Base-by-base conservation (phyloP, 2,888 invertebrate genomes). In the Watsonalla binaria region DNA sequence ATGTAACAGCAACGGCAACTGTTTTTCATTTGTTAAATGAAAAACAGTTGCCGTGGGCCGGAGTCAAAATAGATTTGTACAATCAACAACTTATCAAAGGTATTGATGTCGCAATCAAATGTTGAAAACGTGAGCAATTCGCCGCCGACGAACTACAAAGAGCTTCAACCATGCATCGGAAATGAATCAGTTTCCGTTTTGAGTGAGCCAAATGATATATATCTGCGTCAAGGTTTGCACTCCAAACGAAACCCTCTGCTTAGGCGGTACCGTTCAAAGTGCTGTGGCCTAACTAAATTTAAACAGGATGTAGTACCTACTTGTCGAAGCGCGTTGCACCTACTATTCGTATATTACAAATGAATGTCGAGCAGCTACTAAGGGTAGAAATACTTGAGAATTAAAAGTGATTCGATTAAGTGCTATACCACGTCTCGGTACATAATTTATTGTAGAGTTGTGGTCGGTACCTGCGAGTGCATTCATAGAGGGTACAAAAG, bases 111-210 rank as follows among this genome's bases (percentile, higher is more conserved):
- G 81, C 84, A 86, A 88, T 89, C 87, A 87, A 86, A 88, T 80
- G 81, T 82, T 86, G 85, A 80, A 86, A 86, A 86, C 85, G 88
- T 85, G 84, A 83, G 87, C 86, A 86, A 84, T 89, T 87, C 82
- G 78, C 80, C 73, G 76, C 78, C 82, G 81, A 81, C 82, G 82
- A 84, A 84, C 84, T 84, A 89, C 90, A 90, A 89, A 90, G 89
- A 87, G 86, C 84, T 76, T 78, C 84, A 82, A 84, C 86, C 84
- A 80, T 88, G 86, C 89, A 89, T 88, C 89, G 89, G 88, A 90
- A 90, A 90, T 90, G 88, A 90, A 87, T 88, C 90, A 86, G 89
- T 86, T 86, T 87, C 88, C 88, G 86, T 83, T 84, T 79, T 77
- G 80, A 80, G 78, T 84, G 78, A 78, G 72, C 76, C 81, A 87